Percentiles rank a stretch among this genome's conserved stretches.
Conservation (phyloP, 2,113 vertebrate genomes). For the Myotis yumanensis region DNA sequence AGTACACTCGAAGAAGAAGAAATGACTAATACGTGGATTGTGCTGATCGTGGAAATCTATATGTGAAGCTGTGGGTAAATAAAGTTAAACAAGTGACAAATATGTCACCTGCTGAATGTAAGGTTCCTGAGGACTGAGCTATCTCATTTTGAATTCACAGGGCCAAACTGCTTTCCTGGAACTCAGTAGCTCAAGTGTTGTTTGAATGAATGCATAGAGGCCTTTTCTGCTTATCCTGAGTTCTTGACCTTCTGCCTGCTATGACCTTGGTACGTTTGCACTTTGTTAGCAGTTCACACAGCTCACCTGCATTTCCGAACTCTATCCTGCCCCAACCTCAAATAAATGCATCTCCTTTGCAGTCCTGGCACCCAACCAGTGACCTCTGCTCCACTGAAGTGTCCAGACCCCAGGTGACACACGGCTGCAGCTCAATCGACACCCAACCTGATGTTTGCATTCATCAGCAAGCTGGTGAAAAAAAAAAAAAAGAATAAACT, state of each 20-base stretch:
- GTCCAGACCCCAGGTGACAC: not conserved
- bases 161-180: not conserved
- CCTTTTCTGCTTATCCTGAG: not conserved
- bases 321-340: not conserved
- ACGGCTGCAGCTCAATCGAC: not conserved
- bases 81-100: not conserved
- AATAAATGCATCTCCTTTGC: not conserved
- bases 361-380: not conserved
- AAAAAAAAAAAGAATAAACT: not conserved
- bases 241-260: constrained; percentile 3
- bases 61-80: not conserved
- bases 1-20: not conserved
- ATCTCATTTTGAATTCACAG: not conserved
- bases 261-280: constrained; percentile 24
- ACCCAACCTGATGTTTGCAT: not conserved
- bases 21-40: not conserved
- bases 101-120: not conserved
- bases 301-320: not conserved
- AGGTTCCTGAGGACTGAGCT: not conserved
- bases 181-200: not conserved
- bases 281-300: not conserved
- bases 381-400: constrained; percentile 62
- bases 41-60: not conserved
- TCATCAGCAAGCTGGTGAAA: not conserved
- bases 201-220: not conserved